Conservation (phyloP, 2,888 invertebrate genomes). For the Gymnocheta viridis region DNA sequence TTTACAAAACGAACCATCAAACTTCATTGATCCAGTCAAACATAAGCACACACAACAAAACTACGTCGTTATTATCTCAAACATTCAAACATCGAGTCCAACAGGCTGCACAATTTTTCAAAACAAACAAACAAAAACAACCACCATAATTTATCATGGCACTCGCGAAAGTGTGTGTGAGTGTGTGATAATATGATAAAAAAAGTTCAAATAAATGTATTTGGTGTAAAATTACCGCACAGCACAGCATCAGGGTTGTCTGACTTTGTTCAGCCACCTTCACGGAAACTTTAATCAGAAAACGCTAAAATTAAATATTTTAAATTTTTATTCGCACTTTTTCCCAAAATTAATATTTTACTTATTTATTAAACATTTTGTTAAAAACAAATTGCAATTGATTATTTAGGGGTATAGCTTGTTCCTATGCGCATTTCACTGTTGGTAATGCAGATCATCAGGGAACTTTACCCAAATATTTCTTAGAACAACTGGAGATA, state of each 20-base stretch:
- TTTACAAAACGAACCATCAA: slow-evolving; percentile 33
- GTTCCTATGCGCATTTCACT: no score
- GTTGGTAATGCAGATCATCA: no score
- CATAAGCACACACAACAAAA: slow-evolving; percentile 50
- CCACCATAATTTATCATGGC: slow-evolving; percentile 27
- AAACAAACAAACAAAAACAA: slow-evolving; percentile 38
- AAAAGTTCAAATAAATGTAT: not conserved
- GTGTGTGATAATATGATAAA: slow-evolving; percentile 10
- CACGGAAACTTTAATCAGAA: no score
- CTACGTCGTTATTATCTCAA: slow-evolving; percentile 25
- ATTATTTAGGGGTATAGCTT: no score
- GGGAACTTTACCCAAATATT: no score
- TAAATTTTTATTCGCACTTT: no score
- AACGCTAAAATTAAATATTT: not conserved
- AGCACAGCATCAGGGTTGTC: slow-evolving; percentile 1
- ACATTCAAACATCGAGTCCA: slow-evolving; percentile 26
- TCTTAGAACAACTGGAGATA: no score
- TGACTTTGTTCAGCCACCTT: not conserved
- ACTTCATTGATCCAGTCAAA: slow-evolving; percentile 55
- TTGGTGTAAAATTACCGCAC: slow-evolving; percentile 1
- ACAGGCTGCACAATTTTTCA: slow-evolving; percentile 4
- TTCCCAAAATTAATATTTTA: no score
- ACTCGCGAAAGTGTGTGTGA: not conserved
- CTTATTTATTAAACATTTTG: no score
- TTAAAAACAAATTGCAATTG: no score